Percentiles rank a stretch among this genome's conserved stretches.
These are phyloP conservation scores for Pseudococcus viburni DNA, from an alignment of 2,888 invertebrate species.

Conservation along the genomic window DNA sequence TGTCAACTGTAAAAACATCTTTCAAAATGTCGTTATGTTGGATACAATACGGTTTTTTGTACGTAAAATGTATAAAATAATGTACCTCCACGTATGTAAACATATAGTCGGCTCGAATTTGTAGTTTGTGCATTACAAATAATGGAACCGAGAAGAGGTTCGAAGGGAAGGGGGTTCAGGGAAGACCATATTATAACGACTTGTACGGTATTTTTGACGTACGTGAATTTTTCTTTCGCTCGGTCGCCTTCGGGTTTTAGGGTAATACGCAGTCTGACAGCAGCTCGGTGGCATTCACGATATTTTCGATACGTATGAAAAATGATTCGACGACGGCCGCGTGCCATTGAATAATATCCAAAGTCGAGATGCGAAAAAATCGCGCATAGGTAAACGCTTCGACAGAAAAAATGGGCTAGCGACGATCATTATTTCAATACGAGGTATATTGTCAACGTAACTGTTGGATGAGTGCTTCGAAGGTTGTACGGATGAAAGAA, in stretches of 20 bases:
- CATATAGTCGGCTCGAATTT: not conserved
- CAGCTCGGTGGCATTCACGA: not conserved
- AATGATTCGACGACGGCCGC: not conserved
- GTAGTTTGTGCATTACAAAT: not conserved
- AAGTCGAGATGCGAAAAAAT: not conserved
- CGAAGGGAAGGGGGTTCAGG: not conserved
- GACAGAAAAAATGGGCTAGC: too few relatives aligned
- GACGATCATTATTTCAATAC: too few relatives aligned
- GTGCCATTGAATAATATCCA: not conserved
- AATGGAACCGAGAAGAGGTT: too few relatives aligned
- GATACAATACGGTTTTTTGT: too few relatives aligned
- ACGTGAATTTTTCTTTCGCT: not conserved
- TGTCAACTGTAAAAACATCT: too few relatives aligned
- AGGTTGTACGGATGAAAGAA: not conserved
- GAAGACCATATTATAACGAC: not conserved
- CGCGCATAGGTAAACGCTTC: too few relatives aligned
- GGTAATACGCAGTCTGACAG: not conserved
- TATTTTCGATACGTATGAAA: not conserved
- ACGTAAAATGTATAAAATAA: not conserved
- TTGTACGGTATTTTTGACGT: not conserved
- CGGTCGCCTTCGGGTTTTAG: not conserved
- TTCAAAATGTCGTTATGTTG: too few relatives aligned
- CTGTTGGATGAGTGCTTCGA: not conserved
- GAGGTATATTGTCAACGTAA: too few relatives aligned
- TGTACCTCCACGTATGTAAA: not conserved